Evolutionary conservation across 2,113 vertebrate genomes (phyloP).

Genomic region (Theropithecus gelada): DNA sequence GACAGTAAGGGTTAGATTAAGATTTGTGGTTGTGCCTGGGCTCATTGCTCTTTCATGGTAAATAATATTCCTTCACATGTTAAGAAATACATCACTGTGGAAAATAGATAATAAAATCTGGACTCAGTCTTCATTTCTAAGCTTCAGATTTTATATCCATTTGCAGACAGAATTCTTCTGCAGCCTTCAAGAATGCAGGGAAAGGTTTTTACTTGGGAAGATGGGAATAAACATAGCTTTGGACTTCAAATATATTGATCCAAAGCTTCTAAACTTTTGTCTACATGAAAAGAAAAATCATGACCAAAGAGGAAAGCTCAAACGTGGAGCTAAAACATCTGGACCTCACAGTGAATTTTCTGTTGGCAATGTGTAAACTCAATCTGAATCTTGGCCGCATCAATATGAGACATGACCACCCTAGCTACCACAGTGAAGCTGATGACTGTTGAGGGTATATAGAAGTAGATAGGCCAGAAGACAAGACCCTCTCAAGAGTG

Average conservation of each 20-base stretch:
- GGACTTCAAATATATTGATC: neutral
- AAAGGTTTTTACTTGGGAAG: neutral
- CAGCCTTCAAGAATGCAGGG: neutral
- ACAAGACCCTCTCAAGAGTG: neutral
- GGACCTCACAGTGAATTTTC: neutral
- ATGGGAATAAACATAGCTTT: neutral
- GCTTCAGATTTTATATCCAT: neutral
- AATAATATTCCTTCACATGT: neutral
- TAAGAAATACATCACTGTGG: neutral
- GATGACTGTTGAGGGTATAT: neutral
- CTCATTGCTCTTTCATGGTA: neutral
- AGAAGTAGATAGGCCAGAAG: neutral
- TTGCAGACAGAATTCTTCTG: neutral
- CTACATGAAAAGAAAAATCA: slow-evolving; percentile 9
- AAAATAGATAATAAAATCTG: neutral
- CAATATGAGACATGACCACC: neutral
- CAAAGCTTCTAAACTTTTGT: neutral
- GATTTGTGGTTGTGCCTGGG: neutral
- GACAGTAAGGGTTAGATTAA: neutral
- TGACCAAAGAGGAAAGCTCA: neutral
- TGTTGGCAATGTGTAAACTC: neutral
- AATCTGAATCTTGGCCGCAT: neutral
- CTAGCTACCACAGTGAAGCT: neutral
- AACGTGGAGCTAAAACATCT: neutral
- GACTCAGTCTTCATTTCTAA: neutral